Evolutionary conservation across 2,113 vertebrate genomes (phyloP), one percentile per base, ranked within the genome.

Genomic region (Carassius carassius): DNA sequence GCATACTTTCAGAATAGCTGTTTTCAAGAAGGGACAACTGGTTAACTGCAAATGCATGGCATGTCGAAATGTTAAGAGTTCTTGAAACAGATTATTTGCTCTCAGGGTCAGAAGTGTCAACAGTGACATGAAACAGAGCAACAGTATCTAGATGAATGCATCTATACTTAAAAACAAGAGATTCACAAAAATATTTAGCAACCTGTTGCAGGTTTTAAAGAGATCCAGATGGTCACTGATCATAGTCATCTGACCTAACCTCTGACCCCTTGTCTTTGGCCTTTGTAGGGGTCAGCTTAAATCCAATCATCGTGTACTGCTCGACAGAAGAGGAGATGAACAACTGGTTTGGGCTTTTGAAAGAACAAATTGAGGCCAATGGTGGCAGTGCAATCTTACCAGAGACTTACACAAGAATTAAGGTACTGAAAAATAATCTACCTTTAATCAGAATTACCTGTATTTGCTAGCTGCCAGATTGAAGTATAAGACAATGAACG

Each of bases 271-370:
- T 25, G 70, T 72, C 60, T 91, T 89, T 88, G 62, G 51, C 74
- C 37, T 85, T 23, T 73, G 6, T 85, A 99, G 98, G 97, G 90
- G 96, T 97, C 0, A 94, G 96, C 90, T 94, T 97, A 1, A 96
- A 97, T 74, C 96, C 97, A 2, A 94, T 99, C 82, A 93, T 97
- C 0, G 94, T 99, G 84, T 96, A 97, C 90, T 99, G 97, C 88
- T 91, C 95, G 6, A 94, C 90, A n/a, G 94, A 95, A 83, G 89
- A 94, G 0, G 97, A 98, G 90, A 93, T 97, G 91, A 94, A 92
- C 89, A 90, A 88, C 63, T 99, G 98, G 98, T 96, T 98, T 11
- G 95, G 95, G 69, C 95, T 98, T 82, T 92, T 99, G 76, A 96
- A 96, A 74, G 97, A 97, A 84, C 96, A 98, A 87, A 97, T 96